Conservation (phyloP, 1,140 invertebrate species). For the Spodoptera frugiperda region DNA sequence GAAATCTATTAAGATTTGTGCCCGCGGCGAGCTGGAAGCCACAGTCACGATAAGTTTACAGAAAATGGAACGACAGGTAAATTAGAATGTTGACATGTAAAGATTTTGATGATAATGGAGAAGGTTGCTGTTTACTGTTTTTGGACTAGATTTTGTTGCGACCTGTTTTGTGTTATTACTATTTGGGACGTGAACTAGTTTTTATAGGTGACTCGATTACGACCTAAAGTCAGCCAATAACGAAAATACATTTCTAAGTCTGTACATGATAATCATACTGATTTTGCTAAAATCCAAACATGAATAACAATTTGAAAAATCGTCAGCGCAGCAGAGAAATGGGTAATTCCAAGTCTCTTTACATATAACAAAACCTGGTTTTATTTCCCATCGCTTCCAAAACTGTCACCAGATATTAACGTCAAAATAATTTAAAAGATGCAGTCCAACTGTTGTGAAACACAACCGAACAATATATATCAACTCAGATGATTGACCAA, state of each 20-base stretch:
- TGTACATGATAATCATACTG: no score
- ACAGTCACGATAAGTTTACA: constrained; percentile 28
- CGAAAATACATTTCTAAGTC: no score
- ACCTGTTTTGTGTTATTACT: background rate
- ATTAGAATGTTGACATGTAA: constrained; percentile 36
- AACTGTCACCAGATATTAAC: background rate
- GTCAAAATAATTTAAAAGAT: background rate
- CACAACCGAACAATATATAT: constrained; percentile 11
- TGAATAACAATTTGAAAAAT: no score
- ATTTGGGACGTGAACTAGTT: background rate
- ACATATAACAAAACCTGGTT: no score
- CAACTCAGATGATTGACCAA: constrained; percentile 43
- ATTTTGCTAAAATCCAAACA: no score
- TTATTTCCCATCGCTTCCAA: background rate
- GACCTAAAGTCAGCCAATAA: no score
- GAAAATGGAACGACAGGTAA: constrained; percentile 38
- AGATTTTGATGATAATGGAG: constrained; percentile 36
- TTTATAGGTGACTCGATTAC: no score
- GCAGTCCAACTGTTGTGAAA: background rate
- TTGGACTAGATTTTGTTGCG: background rate
- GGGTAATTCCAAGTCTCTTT: no score
- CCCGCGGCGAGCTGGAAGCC: constrained; percentile 30
- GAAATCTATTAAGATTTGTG: constrained; percentile 47
- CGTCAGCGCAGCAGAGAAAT: no score
- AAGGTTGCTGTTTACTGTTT: constrained; percentile 14